phyloP scores from a whole-genome alignment of 37 sponge, comb jelly and placozoan species.

The Bolinopsis microptera region DNA sequence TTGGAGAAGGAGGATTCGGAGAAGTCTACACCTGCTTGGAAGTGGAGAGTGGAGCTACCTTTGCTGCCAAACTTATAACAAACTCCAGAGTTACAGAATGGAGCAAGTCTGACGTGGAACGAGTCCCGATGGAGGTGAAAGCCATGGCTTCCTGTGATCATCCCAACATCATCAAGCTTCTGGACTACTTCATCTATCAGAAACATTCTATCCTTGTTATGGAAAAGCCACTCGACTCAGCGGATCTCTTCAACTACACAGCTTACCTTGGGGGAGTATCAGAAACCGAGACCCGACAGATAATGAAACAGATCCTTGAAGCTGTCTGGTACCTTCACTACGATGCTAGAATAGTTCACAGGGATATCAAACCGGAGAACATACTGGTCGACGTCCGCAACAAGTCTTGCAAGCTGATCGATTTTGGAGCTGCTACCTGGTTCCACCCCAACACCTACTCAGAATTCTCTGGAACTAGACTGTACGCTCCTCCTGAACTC shows the following conservation, averaged over 20 bases:
- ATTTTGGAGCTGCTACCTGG: conserved; percentile 59
- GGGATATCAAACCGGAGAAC: conserved; percentile 35
- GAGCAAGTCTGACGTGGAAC: conserved; percentile 5
- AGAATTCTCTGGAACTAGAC: neutral
- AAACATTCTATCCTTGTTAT: conserved; percentile 24
- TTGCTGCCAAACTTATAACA: neutral
- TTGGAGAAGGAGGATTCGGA: conserved; percentile 53
- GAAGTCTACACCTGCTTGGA: conserved; percentile 32
- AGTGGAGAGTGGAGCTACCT: neutral
- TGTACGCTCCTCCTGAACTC: conserved; percentile 42
- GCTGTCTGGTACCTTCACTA: conserved; percentile 16
- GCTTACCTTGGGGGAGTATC: conserved; percentile 30
- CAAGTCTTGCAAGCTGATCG: neutral
- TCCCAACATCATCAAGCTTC: conserved; percentile 6
- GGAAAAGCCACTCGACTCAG: neutral
- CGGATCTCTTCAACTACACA: conserved; percentile 55
- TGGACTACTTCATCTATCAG: conserved; percentile 21
- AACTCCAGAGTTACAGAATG: neutral
- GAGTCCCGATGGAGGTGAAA: conserved; percentile 52
- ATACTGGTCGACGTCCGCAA: conserved; percentile 25
- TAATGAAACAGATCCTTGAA: neutral
- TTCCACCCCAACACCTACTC: conserved; percentile 11
- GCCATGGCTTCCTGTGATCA: conserved; percentile 21
- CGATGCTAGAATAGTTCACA: conserved; percentile 13
- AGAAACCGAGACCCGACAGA: neutral